phyloP scores from a whole-genome alignment of 2,888 invertebrate species.

The Monopis laevigella region DNA sequence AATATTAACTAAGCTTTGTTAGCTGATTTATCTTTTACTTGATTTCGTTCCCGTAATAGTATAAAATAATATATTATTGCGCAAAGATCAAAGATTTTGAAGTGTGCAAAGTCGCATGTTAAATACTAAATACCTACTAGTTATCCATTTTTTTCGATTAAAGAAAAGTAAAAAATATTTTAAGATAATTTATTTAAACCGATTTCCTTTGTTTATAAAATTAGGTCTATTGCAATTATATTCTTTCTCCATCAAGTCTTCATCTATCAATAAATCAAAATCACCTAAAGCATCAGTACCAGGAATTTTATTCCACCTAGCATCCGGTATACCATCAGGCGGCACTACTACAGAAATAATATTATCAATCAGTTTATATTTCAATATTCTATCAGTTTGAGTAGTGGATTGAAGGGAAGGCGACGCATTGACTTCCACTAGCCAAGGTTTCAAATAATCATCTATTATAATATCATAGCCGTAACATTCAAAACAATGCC shows the following conservation, averaged over 20 bases:
- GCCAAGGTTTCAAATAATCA: conserved; percentile 90
- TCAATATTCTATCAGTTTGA: conserved; percentile 89
- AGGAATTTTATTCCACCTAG: conserved; percentile 85
- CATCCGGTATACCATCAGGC: conserved; percentile 85
- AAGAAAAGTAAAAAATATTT: no score
- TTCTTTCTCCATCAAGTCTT: conserved; percentile 74
- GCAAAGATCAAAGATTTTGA: no score
- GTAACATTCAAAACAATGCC: conserved; percentile 92
- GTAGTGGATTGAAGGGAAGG: conserved; percentile 93
- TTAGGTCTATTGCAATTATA: conserved; percentile 26
- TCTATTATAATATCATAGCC: conserved; percentile 97
- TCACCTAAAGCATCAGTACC: conserved; percentile 76
- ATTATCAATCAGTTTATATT: conserved; percentile 91
- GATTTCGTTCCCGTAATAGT: no score
- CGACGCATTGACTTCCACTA: conserved; percentile 93
- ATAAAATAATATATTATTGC: no score
- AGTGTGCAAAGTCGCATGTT: no score
- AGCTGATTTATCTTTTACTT: no score
- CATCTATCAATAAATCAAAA: conserved; percentile 82
- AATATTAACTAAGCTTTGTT: no score
- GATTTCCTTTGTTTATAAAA: neutral
- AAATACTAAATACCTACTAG: no score
- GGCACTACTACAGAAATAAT: conserved; percentile 89
- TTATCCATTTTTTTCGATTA: no score
- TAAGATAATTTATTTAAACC: neutral